Base-by-base conservation (phyloP, 2,888 invertebrate genomes). In the Gryllus longicercus region DNA sequence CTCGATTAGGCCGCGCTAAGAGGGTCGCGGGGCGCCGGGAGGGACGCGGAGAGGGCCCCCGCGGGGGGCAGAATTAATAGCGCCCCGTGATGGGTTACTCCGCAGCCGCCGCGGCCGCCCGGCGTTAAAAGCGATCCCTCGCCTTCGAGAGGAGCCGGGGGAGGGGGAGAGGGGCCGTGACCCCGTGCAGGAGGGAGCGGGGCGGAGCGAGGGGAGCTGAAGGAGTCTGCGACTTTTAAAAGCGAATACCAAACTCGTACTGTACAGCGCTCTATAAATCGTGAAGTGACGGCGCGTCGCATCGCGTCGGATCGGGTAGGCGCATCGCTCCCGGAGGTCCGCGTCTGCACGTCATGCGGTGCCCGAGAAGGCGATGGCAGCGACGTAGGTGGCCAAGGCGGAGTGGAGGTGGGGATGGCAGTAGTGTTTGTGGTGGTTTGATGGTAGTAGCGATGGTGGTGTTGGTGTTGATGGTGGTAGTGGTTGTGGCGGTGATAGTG, bases 1-100 rank as follows among this genome's bases (percentile, higher is more conserved):
- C 63, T 63, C 63, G 63, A 63, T 63, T 63, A 63, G 63, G 63
- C 63, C 63, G 63, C 63, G 38, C 63, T 63, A 63, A 63, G 63
- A 63, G 63, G 63, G 63, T 63, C 16, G 16, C 63, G n/a, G 63
- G n/a, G 63, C 3, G 63, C 14, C 16, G n/a, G 16, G 63, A 63
- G n/a, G 11, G 63, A 2, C n/a, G 16, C 63, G 63, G 8, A 18
- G n/a, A n/a, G n/a, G n/a, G 14, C n/a, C 16, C 2, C 16, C 16
- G 63, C 4, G n/a, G 63, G 63, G 63, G 63, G 14, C 63, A 14
- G 63, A 63, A 63, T 63, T 63, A 63, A 63, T 63, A 18, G 63
- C n/a, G 63, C n/a, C 16, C 14, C 63, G 63, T 63, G 63, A 63
- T 63, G 63, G 63, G 63, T 63, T 63, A 63, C 63, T 63, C 63